Percentiles rank a stretch among this genome's conserved stretches.
Evolutionary conservation across 2,888 invertebrate species (phyloP).

Genomic region (Brenthis daphne): DNA sequence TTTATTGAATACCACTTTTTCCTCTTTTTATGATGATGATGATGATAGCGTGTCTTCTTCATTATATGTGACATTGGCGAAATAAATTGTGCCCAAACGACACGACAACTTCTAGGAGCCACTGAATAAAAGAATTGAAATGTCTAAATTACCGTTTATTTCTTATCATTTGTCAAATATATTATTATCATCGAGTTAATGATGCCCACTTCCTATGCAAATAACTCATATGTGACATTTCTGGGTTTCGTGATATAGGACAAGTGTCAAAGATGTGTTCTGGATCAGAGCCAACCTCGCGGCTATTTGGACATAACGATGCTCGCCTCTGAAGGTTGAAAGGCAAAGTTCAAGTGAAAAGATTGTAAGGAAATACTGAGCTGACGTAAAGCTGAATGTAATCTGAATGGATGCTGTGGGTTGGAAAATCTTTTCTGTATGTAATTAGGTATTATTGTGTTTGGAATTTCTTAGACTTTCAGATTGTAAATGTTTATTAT

Average conservation of each 20-base stretch:
- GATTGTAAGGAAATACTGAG: constrained; percentile 4
- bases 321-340: not conserved
- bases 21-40: too few relatives aligned
- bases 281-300: constrained; percentile 22
- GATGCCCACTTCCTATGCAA: not conserved
- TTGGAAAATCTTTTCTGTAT: too few relatives aligned
- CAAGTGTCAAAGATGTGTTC: constrained; percentile 24
- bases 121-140: too few relatives aligned
- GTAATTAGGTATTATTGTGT: too few relatives aligned
- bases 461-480: too few relatives aligned
- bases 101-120: too few relatives aligned
- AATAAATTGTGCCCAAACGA: too few relatives aligned
- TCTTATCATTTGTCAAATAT: constrained; percentile 5
- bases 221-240: constrained; percentile 20
- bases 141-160: not conserved
- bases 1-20: too few relatives aligned
- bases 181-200: not conserved
- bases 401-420: not conserved
- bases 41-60: too few relatives aligned
- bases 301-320: constrained; percentile 16
- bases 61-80: too few relatives aligned
- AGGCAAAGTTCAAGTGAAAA: constrained; percentile 7
- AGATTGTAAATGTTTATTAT: too few relatives aligned
- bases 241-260: constrained; percentile 18
- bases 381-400: constrained; percentile 1